A percentile compares a stretch with the other conserved stretches of the same genome.
These are phyloP conservation scores for Dasysyrphus albostriatus DNA, from an alignment of 2,888 invertebrate species.

Conservation along the genomic window DNA sequence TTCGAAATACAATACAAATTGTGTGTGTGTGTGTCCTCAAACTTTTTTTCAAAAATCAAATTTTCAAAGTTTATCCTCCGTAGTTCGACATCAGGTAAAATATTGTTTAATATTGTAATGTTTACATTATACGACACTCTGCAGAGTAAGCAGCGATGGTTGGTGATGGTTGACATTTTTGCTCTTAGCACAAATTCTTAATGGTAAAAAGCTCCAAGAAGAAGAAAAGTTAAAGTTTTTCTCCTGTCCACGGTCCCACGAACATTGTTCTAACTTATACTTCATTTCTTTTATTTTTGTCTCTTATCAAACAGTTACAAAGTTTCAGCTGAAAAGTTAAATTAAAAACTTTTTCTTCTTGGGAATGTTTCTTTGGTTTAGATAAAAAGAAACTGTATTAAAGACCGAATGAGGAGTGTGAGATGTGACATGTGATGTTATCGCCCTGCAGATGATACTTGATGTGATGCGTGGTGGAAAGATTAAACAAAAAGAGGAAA, in stretches of 20 bases:
- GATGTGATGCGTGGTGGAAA: conserved; percentile 31
- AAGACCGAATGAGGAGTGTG: conserved; percentile 37
- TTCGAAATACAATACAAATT: conserved; percentile 24
- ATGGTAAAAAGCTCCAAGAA: conserved; percentile 44
- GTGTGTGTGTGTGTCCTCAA: conserved; percentile 22
- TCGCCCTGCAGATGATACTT: conserved; percentile 62
- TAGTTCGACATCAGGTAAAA: conserved; percentile 70
- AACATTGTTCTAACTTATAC: conserved; percentile 63
- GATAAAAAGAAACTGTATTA: conserved; percentile 62
- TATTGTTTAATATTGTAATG: conserved; percentile 71
- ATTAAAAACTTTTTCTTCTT: conserved; percentile 68
- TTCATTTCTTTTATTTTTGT: conserved; percentile 32
- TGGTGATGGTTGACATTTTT: conserved; percentile 61
- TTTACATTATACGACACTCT: conserved; percentile 49
- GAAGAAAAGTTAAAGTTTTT: conserved; percentile 60
- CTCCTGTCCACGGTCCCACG: conserved; percentile 65
- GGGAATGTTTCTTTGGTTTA: conserved; percentile 64
- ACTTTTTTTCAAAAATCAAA: conserved; percentile 45
- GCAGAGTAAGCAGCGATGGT: conserved; percentile 6
- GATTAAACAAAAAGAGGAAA: conserved; percentile 31
- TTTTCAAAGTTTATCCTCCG: conserved; percentile 63
- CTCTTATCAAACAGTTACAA: conserved; percentile 56
- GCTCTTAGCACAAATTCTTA: conserved; percentile 53
- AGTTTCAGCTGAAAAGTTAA: conserved; percentile 69
- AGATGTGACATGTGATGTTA: conserved; percentile 65